Evolutionary conservation across 2,113 vertebrate genomes (phyloP).

Genomic region (human (Homo sapiens)): GRCh38 chr14:58236501-58237000

Average conservation of each 20-base stretch:
- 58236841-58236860: neutral
- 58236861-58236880: neutral
- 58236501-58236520: too few species aligned
- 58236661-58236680: too few species aligned
- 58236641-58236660: neutral
- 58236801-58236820: neutral
- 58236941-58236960: neutral
- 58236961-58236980: neutral
- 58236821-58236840: neutral
- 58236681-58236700: neutral
- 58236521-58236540: too few species aligned
- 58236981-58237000: neutral
- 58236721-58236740: neutral
- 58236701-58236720: neutral
- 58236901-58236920: neutral
- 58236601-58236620: neutral
- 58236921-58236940: neutral
- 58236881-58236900: neutral
- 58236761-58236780: neutral
- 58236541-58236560: too few species aligned
- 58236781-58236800: neutral
- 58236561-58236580: neutral
- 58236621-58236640: neutral
- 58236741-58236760: neutral
- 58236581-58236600: neutral